Evolutionary conservation across 2,888 invertebrate genomes (phyloP).

Genomic region (Fragum sueziense): DNA sequence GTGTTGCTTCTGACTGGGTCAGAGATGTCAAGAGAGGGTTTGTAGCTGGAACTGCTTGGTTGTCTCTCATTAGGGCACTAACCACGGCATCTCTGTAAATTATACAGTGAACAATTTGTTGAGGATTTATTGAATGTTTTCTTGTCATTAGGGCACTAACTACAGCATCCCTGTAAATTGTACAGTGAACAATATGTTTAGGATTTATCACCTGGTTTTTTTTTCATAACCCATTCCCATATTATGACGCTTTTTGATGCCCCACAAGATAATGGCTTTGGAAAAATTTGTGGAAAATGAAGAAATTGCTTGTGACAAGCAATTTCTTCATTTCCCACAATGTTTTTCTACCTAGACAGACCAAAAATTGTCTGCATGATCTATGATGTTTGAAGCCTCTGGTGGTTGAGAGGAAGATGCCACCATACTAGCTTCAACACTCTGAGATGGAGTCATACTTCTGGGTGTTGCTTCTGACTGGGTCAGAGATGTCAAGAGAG

Average conservation of each 20-base stretch:
- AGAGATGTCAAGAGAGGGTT: constrained; percentile 52
- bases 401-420: constrained; percentile 38
- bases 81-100: constrained; percentile 86
- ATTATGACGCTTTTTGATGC: too few species aligned
- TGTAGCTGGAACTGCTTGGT: constrained; percentile 57
- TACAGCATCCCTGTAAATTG: too few species aligned
- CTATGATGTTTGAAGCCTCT: constrained; percentile 51
- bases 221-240: too few species aligned
- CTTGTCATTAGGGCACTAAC: too few species aligned
- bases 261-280: too few species aligned
- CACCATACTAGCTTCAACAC: constrained; percentile 49
- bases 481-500: constrained; percentile 49
- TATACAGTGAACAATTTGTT: too few species aligned
- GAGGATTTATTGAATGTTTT: too few species aligned
- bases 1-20: constrained; percentile 45
- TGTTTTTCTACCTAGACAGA: too few species aligned
- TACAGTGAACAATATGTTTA: too few species aligned
- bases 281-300: too few species aligned
- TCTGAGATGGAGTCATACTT: constrained; percentile 58
- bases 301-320: not conserved
- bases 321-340: not conserved
- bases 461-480: constrained; percentile 48
- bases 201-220: too few species aligned
- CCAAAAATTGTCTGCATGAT: constrained; percentile 66
- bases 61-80: constrained; percentile 86